Evolutionary conservation across 2,113 vertebrate genomes (phyloP).

Genomic region (Hiodon tergisus): DNA sequence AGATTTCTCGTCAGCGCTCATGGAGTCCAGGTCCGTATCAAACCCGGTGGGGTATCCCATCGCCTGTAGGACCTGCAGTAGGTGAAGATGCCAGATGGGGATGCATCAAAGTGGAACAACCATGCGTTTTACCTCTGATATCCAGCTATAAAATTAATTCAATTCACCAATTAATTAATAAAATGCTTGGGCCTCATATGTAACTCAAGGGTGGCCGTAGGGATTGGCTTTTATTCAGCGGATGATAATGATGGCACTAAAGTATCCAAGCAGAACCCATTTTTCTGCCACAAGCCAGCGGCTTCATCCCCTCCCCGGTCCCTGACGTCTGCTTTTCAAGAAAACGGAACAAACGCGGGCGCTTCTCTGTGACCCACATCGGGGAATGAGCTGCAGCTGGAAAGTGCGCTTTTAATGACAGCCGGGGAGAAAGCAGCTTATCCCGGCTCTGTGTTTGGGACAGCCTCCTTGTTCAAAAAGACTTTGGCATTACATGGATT

Average conservation of each 20-base stretch:
- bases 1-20: conserved; percentile 96
- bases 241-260: too few relatives aligned
- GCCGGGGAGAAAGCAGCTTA: conserved; percentile 52
- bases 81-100: background rate
- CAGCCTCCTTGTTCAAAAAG: conserved; percentile 59
- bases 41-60: conserved; percentile 98
- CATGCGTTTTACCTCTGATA: background rate
- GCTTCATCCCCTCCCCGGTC: background rate
- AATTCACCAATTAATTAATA: too few relatives aligned
- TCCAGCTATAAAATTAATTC: background rate
- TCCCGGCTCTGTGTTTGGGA: conserved; percentile 48
- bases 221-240: too few relatives aligned
- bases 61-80: conserved; percentile 84
- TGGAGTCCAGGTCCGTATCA: conserved; percentile 89
- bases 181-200: too few relatives aligned
- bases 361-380: conserved; percentile 34
- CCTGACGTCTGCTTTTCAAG: background rate
- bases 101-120: conserved; percentile 15
- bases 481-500: conserved; percentile 59
- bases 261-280: too few relatives aligned
- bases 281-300: too few relatives aligned
- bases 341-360: conserved; percentile 1
- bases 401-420: conserved; percentile 54
- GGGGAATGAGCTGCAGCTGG: conserved; percentile 33
- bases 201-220: too few relatives aligned